Evolutionary conservation across 2,113 vertebrate species (phyloP).

Genomic region (Loxodonta africana): DNA sequence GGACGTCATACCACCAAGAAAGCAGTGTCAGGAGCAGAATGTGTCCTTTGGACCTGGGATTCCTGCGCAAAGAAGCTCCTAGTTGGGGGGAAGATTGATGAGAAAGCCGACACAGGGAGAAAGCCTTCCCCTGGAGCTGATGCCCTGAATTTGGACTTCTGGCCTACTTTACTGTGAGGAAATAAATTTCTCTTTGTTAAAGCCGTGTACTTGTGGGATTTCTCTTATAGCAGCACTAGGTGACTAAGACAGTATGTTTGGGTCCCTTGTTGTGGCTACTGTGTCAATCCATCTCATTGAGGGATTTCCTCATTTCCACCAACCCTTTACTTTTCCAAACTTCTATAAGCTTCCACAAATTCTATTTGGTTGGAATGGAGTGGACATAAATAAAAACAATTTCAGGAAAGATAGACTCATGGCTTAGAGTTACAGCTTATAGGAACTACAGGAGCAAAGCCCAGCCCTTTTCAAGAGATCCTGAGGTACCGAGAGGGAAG

Average conservation of each 20-base stretch:
- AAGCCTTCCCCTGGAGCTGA: no score
- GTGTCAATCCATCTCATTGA: neutral
- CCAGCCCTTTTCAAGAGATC: neutral
- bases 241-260: neutral
- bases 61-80: no score
- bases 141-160: no score
- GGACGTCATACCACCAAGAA: no score
- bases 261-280: neutral
- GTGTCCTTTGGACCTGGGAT: no score
- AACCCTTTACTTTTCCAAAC: neutral
- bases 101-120: no score
- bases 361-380: neutral
- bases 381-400: conserved; percentile 7
- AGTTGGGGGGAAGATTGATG: no score
- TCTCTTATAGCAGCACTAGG: no score
- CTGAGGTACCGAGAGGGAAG: neutral
- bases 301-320: neutral
- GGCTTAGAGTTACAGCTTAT: neutral
- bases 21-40: no score
- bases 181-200: no score
- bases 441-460: neutral
- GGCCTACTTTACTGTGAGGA: no score
- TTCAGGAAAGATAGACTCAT: neutral
- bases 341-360: neutral
- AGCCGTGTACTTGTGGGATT: no score